These are phyloP conservation scores for Sipha maydis DNA, from an alignment of 2,888 invertebrate species.

Conservation along the genomic window DNA sequence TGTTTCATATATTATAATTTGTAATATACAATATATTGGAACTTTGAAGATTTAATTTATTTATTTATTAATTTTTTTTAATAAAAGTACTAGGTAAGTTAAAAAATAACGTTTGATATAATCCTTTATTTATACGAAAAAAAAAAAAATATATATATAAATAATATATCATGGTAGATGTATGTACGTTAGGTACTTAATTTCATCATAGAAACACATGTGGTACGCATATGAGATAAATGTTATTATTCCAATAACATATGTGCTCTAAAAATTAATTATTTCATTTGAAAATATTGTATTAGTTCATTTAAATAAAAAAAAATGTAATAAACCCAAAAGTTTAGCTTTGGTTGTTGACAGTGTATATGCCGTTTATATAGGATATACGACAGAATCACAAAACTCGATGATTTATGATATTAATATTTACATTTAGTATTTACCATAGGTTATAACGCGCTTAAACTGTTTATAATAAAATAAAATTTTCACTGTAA, in stretches of 20 bases:
- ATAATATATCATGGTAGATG: not conserved
- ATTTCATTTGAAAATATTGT: not conserved
- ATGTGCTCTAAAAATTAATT: constrained; percentile 1
- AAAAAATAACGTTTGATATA: not conserved
- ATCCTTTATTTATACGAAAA: not conserved
- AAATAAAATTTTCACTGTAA: not conserved
- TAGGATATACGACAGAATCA: not conserved
- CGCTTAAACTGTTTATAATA: not conserved
- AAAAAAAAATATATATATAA: not conserved
- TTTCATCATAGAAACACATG: not conserved
- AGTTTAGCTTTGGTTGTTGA: not conserved
- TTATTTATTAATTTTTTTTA: constrained; percentile 1
- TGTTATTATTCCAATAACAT: not conserved
- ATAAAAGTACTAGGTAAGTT: not conserved
- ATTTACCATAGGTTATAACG: not conserved
- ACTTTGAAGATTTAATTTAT: not conserved
- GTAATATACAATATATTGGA: not conserved
- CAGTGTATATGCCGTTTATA: not conserved
- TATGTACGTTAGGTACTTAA: not conserved
- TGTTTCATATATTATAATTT: not conserved
- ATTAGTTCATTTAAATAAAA: not conserved
- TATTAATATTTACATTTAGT: not conserved
- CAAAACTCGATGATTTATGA: not conserved
- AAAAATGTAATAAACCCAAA: not conserved
- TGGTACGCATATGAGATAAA: not conserved